Evolutionary conservation across 2,113 vertebrate genomes (phyloP).

Genomic region (Siphamia tubifer): DNA sequence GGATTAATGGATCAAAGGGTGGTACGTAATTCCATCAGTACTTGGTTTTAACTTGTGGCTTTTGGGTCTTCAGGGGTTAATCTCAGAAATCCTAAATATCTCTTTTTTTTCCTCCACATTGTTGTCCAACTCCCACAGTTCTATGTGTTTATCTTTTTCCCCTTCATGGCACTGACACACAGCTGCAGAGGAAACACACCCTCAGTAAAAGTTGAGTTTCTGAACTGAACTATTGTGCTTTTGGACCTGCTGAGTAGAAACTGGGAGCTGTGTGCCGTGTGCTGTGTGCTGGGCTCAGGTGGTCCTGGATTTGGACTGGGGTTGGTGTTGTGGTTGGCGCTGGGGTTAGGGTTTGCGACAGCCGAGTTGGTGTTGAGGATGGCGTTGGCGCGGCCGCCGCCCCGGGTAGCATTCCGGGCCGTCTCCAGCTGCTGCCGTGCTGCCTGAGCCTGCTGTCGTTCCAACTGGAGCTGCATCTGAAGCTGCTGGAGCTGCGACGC

Average conservation of each 20-base stretch:
- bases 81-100: too few relatives aligned
- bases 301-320: constrained; percentile 72
- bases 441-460: constrained; percentile 95
- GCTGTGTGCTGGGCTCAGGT: constrained; percentile 57
- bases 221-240: neutral
- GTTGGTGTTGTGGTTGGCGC: constrained; percentile 90
- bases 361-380: constrained; percentile 87
- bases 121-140: too few relatives aligned
- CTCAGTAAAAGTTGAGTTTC: neutral
- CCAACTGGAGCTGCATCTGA: constrained; percentile 98
- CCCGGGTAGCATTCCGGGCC: constrained; percentile 90
- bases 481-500: constrained; percentile 98
- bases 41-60: too few relatives aligned
- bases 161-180: too few relatives aligned
- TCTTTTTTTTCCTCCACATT: too few relatives aligned
- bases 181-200: too few relatives aligned
- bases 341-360: constrained; percentile 82
- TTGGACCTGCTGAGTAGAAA: constrained; percentile 95
- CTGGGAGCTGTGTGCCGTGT: constrained; percentile 88
- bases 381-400: constrained; percentile 87
- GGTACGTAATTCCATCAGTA: too few relatives aligned
- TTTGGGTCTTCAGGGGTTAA: too few relatives aligned
- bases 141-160: too few relatives aligned
- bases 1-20: too few relatives aligned
- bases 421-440: constrained; percentile 96